A percentile compares a stretch with the other conserved stretches of the same genome.
Conservation (phyloP, 2,113 vertebrate genomes). For the Caracal caracal region DNA sequence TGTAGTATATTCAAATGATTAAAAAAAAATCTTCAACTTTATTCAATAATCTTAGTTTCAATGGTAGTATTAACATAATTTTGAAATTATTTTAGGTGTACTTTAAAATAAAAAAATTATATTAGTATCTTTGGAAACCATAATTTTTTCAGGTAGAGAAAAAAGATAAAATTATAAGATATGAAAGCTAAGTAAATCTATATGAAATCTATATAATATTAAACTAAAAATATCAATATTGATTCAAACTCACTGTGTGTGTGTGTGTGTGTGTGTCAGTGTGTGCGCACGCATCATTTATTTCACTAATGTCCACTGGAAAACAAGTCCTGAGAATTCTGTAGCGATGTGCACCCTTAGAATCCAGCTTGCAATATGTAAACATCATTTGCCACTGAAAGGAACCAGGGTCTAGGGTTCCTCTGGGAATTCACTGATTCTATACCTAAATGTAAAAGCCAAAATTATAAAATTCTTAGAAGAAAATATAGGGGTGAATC, state of each 20-base stretch:
- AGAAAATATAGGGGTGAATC: background rate
- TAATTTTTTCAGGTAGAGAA: background rate
- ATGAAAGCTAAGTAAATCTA: background rate
- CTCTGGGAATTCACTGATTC: background rate
- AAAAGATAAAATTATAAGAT: conserved; percentile 20
- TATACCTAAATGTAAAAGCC: background rate
- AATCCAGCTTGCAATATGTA: background rate
- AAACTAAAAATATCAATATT: background rate
- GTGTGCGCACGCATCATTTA: background rate
- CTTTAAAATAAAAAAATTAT: background rate
- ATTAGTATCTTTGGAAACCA: background rate
- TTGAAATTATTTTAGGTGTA: background rate
- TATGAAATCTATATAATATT: background rate
- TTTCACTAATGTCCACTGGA: background rate
- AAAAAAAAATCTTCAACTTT: conserved; percentile 3
- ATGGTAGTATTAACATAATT: background rate
- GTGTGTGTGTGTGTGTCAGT: background rate
- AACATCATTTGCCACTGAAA: background rate
- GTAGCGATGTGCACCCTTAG: background rate
- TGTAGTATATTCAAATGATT: background rate
- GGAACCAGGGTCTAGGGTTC: background rate
- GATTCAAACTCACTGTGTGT: background rate
- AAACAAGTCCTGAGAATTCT: background rate
- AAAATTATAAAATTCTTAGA: background rate
- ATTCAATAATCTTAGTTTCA: background rate